These are phyloP conservation scores for Takifugu ocellatus DNA, from an alignment of 2,797 vertebrate genomes.

Conservation along the genomic window DNA sequence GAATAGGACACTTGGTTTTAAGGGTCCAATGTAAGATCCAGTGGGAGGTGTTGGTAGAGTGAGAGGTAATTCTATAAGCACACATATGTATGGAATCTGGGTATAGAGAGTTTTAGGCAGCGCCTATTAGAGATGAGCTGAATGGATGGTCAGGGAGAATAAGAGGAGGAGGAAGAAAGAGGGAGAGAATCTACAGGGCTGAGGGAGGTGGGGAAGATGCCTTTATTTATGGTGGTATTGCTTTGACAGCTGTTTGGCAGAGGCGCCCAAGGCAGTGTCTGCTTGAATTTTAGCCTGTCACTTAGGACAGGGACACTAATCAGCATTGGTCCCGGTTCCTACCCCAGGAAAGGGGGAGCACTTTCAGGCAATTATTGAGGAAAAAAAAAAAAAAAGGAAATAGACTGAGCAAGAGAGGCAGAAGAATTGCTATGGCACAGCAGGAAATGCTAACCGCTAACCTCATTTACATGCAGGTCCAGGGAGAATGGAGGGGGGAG, in stretches of 20 bases:
- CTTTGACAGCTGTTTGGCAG: slow-evolving; percentile 77
- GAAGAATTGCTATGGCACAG: slow-evolving; percentile 71
- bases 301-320: slow-evolving; percentile 78
- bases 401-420: slow-evolving; percentile 48
- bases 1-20: slow-evolving; percentile 69
- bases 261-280: slow-evolving; percentile 69
- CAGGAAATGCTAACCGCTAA: slow-evolving; percentile 76
- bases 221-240: slow-evolving; percentile 66
- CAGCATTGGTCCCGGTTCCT: slow-evolving; percentile 74
- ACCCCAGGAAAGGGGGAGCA: slow-evolving; percentile 62
- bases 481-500: slow-evolving; percentile 64
- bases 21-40: slow-evolving; percentile 52
- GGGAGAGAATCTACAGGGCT: slow-evolving; percentile 43
- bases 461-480: slow-evolving; percentile 84
- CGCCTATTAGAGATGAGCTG: slow-evolving; percentile 44
- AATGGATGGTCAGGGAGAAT: slow-evolving; percentile 41
- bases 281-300: slow-evolving; percentile 76
- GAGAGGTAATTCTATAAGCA: slow-evolving; percentile 55
- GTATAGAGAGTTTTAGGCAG: slow-evolving; percentile 26
- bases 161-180: slow-evolving; percentile 44
- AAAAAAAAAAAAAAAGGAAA: slow-evolving; percentile 32
- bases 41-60: slow-evolving; percentile 44
- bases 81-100: slow-evolving; percentile 35
- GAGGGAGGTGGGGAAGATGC: slow-evolving; percentile 27
- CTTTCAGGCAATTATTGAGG: slow-evolving; percentile 67